These are phyloP conservation scores for Temnothorax nylanderi DNA, from an alignment of 1,140 invertebrate genomes.

Conservation along the genomic window DNA sequence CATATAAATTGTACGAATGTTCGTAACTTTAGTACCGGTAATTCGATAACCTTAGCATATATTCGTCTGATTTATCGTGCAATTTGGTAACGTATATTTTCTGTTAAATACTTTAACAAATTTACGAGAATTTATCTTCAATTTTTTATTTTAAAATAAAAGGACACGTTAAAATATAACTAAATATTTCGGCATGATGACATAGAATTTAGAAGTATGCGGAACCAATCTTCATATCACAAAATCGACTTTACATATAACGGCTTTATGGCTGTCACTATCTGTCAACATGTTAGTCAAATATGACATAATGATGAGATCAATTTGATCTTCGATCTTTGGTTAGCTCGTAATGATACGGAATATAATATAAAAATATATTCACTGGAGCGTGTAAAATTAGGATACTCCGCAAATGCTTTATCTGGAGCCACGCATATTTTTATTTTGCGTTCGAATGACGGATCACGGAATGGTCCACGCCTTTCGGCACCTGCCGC, in stretches of 20 bases:
- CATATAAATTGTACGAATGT: background rate
- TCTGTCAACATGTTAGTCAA: constrained; percentile 9
- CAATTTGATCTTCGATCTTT: background rate
- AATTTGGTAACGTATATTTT: background rate
- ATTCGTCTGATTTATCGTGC: background rate
- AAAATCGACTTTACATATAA: constrained; percentile 11
- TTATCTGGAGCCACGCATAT: background rate
- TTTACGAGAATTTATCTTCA: background rate
- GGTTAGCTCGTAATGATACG: background rate
- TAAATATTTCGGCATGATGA: background rate
- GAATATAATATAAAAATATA: background rate
- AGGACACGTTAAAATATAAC: background rate
- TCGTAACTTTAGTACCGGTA: background rate
- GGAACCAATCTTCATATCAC: background rate
- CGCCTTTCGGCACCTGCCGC: constrained; percentile 9
- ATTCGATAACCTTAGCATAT: constrained; percentile 9
- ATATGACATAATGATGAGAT: background rate
- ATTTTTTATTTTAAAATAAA: background rate
- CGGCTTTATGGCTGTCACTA: background rate
- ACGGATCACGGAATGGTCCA: background rate
- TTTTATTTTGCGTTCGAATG: background rate
- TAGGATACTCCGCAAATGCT: background rate
- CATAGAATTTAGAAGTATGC: background rate
- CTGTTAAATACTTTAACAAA: background rate
- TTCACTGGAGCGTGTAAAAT: background rate